A percentile compares a stretch with the other conserved stretches of the same genome.
phyloP scores from a whole-genome alignment of 2,888 invertebrate genomes.

The Cheiracanthium punctorium region DNA sequence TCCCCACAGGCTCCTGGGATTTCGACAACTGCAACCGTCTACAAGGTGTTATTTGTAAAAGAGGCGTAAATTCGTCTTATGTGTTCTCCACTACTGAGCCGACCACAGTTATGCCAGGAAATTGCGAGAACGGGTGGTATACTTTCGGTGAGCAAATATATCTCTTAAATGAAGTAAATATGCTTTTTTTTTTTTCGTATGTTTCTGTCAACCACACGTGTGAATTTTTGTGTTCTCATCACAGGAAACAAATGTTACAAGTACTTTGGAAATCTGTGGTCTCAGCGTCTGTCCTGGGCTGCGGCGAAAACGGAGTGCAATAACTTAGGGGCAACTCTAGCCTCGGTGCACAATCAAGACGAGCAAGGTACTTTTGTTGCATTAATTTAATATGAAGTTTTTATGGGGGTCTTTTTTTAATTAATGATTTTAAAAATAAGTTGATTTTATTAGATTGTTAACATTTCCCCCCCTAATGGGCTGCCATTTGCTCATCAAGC shows the following conservation, averaged over 20 bases:
- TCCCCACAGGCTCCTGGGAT: conserved; percentile 28
- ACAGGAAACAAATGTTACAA: conserved; percentile 56
- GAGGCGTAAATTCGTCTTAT: conserved; percentile 16
- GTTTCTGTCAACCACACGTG: too few species aligned
- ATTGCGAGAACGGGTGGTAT: conserved; percentile 50
- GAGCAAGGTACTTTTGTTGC: conserved; percentile 48
- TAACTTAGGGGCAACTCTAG: conserved; percentile 21
- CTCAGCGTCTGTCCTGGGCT: conserved; percentile 17
- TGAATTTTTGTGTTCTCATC: not conserved
- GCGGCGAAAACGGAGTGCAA: conserved; percentile 20
- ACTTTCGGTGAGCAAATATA: conserved; percentile 24
- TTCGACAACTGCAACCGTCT: conserved; percentile 39
- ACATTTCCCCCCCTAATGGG: too few species aligned
- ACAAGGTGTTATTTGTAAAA: conserved; percentile 44
- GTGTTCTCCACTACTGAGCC: conserved; percentile 29
- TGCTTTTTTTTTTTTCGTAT: too few species aligned
- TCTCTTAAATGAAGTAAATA: too few species aligned
- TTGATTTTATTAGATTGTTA: too few species aligned
- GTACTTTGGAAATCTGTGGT: conserved; percentile 10
- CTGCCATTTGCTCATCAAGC: too few species aligned
- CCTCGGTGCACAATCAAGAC: conserved; percentile 39
- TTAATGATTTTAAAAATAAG: too few species aligned
- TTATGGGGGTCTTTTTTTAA: too few species aligned
- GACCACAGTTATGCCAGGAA: conserved; percentile 35
- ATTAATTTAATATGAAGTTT: too few species aligned